Base-by-base conservation (phyloP, 2,888 invertebrate species). In the Agrotis ipsilon region DNA sequence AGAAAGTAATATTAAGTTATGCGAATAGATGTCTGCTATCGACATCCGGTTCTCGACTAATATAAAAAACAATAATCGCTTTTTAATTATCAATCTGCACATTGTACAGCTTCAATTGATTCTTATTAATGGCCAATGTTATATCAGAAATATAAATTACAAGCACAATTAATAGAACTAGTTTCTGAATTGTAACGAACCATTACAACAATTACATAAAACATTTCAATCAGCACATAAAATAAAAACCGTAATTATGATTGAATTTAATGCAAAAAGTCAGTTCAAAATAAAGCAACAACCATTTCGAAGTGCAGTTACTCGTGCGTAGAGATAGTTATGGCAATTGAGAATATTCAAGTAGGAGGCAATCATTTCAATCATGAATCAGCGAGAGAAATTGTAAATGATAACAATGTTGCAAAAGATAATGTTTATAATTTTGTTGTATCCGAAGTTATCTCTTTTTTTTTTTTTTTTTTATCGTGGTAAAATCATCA, bases 51-150 rank as follows among this genome's bases (percentile, higher is more conserved):
- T 77, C 52, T 72, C 51, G 65, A 55, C 59, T 58, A 61, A 63
- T 62, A 74, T 58, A 62, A 68, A 77, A 71, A 48, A 27, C 68
- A 76, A 81, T 71, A 72, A 82, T 78, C 52, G 57, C 43, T 66
- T 80, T 74, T 78, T 84, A 81, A 85, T 85, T 76, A 78, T 78
- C 68, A 59, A 78, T 73, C 79, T 78, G 66, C 51, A 60, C 57
- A 73, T 72, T 45, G 59, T 70, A 43, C 24, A 49, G 59, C 66
- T 77, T 70, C 24, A 57, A 68, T 74, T n/a, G 19, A 68, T 51
- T 52, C 18, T 19, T 69, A 57, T 46, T 70, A 60, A 61, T 72
- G 46, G 45, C 5, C 43, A 60, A n/a, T 68, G 55, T 73, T 75
- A 75, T 63, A 32, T 52, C 43, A 46, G 72, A 75, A 72, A 75